Evolutionary conservation across 2,797 vertebrate species (phyloP).

Genomic region (Lepus townsendii): DNA sequence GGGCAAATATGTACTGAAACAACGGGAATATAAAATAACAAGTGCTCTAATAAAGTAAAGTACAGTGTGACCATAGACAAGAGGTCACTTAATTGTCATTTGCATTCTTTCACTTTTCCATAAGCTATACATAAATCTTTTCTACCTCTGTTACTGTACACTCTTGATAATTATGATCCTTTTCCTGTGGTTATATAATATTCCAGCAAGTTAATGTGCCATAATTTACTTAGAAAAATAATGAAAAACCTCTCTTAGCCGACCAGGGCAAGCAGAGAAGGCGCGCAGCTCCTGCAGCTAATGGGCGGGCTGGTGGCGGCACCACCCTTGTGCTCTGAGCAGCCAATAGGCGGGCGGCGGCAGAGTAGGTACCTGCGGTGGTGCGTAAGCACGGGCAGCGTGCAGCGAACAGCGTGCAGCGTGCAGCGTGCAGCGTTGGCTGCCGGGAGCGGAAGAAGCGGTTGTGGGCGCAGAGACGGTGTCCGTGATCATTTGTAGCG

Average conservation of each 20-base stretch:
- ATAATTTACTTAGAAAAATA: constrained; percentile 18
- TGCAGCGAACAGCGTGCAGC: no score
- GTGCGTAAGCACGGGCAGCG: no score
- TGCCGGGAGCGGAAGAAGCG: no score
- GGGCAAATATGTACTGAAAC: background rate
- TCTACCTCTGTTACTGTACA: background rate
- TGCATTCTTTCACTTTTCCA: background rate
- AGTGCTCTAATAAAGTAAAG: background rate
- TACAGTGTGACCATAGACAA: background rate
- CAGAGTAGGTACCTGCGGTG: no score
- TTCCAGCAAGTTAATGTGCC: background rate
- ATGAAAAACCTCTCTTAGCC: background rate
- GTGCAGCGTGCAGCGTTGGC: no score
- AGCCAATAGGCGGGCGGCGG: no score
- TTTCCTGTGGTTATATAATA: constrained; percentile 17
- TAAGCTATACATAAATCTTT: background rate
- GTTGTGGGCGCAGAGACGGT: no score
- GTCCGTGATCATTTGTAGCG: no score
- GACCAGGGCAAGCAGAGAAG: no score
- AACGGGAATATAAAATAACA: background rate
- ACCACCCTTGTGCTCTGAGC: no score
- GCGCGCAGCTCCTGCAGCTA: no score
- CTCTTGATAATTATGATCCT: background rate
- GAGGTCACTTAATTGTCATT: background rate
- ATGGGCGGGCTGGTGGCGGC: no score